A percentile compares a stretch with the other conserved stretches of the same genome.
These are phyloP conservation scores for Chromobotia macracanthus DNA, from an alignment of 2,797 vertebrate species.

Conservation along the genomic window DNA sequence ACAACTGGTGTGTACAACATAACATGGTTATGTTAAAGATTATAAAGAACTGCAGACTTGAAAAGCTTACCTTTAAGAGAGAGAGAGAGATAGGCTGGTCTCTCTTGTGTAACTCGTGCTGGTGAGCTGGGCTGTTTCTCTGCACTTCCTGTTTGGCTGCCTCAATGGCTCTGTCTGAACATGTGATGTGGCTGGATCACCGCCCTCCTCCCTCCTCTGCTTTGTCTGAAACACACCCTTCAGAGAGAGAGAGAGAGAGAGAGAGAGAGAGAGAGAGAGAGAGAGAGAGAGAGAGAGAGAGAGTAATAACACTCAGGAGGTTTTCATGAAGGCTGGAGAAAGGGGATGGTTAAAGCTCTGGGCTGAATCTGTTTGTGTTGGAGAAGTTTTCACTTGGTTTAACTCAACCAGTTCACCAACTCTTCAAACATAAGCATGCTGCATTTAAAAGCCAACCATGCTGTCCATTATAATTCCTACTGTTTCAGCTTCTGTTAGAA, in stretches of 20 bases:
- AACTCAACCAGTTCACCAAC: neutral
- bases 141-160: conserved; percentile 51
- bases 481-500: neutral
- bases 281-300: too few relatives aligned
- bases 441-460: too few relatives aligned
- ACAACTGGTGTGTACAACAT: neutral
- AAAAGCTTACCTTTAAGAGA: conserved; percentile 36
- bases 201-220: neutral
- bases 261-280: too few relatives aligned
- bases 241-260: too few relatives aligned
- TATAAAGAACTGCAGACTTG: neutral
- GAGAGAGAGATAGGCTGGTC: neutral
- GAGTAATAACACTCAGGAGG: too few relatives aligned
- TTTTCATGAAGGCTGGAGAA: neutral
- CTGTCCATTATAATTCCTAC: too few relatives aligned
- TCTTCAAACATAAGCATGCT: neutral
- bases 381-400: neutral
- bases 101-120: neutral
- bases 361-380: too few relatives aligned
- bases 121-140: neutral
- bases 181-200: conserved; percentile 4
- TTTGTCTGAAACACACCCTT: neutral
- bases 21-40: neutral
- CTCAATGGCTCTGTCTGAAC: conserved; percentile 7
- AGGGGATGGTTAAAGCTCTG: neutral